Percentiles rank a stretch among this genome's conserved stretches.
Conservation (phyloP, 2,888 invertebrate species). For the Lochmaea capreae region DNA sequence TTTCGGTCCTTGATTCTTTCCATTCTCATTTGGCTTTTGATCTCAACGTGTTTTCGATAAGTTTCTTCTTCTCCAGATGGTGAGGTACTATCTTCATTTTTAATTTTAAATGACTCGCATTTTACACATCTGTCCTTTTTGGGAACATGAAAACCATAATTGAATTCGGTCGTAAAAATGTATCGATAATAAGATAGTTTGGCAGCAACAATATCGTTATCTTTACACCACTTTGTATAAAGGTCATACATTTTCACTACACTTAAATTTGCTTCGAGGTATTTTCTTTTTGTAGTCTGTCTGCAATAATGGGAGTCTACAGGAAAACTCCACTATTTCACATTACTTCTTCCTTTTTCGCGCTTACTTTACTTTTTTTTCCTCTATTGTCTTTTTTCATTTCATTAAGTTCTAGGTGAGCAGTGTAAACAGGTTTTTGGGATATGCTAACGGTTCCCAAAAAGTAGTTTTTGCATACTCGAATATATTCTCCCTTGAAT, state of each 20-base stretch:
- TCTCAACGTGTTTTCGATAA: slow-evolving; percentile 32
- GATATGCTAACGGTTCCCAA: slow-evolving; percentile 27
- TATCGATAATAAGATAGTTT: slow-evolving; percentile 18
- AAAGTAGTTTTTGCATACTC: slow-evolving; percentile 25
- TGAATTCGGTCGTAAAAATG: slow-evolving; percentile 42
- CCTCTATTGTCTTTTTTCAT: slow-evolving; percentile 22
- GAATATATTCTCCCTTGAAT: slow-evolving; percentile 22
- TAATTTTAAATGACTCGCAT: slow-evolving; percentile 33
- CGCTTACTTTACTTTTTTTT: slow-evolving; percentile 12
- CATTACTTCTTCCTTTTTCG: slow-evolving; percentile 21
- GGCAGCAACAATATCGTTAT: slow-evolving; percentile 3
- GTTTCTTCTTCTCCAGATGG: slow-evolving; percentile 27
- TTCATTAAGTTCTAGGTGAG: slow-evolving; percentile 16
- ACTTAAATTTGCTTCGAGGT: slow-evolving; percentile 13
- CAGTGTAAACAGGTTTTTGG: slow-evolving; percentile 34
- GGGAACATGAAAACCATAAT: slow-evolving; percentile 41
- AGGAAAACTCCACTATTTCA: slow-evolving; percentile 29
- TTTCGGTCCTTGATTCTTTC: slow-evolving; percentile 33
- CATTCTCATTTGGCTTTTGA: slow-evolving; percentile 30
- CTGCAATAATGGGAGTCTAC: slow-evolving; percentile 33
- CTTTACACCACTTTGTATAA: slow-evolving; percentile 21
- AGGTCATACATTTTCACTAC: slow-evolving; percentile 18
- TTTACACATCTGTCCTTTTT: slow-evolving; percentile 37
- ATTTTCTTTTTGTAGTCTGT: slow-evolving; percentile 28
- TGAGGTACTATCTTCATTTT: slow-evolving; percentile 28